Percentiles rank a stretch among this genome's conserved stretches.
Evolutionary conservation across 2,888 invertebrate genomes (phyloP).

Genomic region (Byasa hedistus): DNA sequence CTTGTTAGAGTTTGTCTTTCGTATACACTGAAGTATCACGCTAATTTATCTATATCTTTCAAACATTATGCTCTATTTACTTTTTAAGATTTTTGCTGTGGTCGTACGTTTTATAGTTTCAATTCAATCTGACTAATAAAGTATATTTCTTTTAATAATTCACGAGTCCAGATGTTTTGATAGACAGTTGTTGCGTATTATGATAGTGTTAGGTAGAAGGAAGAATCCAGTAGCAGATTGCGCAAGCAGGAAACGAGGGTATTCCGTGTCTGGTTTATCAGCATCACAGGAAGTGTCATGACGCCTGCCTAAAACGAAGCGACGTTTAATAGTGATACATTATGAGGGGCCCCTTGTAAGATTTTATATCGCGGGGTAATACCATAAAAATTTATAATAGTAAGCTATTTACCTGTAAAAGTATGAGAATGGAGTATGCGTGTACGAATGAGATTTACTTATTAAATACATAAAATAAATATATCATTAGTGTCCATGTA

Average conservation of each 20-base stretch:
- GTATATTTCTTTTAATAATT: too few species aligned
- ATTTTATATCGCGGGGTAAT: neutral
- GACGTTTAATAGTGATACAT: conserved; percentile 2
- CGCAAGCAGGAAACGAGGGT: conserved; percentile 66
- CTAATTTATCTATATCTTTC: neutral
- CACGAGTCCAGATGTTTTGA: neutral
- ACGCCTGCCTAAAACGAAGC: conserved; percentile 44
- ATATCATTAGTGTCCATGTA: too few species aligned
- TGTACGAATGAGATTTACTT: too few species aligned
- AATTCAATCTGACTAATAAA: too few species aligned
- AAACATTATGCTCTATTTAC: too few species aligned
- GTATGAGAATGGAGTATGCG: neutral
- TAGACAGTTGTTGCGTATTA: conserved; percentile 9
- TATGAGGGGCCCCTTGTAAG: conserved; percentile 5
- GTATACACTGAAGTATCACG: neutral
- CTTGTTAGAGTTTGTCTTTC: neutral
- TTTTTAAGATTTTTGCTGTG: too few species aligned
- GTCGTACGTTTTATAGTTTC: too few species aligned
- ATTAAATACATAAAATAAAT: too few species aligned
- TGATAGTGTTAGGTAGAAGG: conserved; percentile 6
- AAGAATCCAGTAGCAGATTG: conserved; percentile 38
- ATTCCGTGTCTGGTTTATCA: conserved; percentile 51
- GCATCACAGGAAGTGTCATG: conserved; percentile 57
- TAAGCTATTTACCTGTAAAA: neutral
- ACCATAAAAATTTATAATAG: too few species aligned